Conservation (phyloP, 2,797 vertebrate species). For the Pantherophis vulpinus region DNA sequence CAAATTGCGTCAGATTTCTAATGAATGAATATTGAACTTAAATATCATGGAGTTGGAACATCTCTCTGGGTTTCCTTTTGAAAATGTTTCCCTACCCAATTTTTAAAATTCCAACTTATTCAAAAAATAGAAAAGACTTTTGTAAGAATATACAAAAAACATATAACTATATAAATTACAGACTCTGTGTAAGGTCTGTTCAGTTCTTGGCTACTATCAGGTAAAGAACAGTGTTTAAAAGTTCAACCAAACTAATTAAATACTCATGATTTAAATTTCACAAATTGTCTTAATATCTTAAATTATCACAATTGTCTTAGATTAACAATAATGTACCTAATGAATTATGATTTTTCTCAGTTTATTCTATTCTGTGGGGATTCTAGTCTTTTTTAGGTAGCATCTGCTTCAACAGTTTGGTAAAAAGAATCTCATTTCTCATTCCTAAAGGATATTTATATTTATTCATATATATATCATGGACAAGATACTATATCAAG, state of each 20-base stretch:
- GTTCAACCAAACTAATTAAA: too few relatives aligned
- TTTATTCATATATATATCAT: not conserved
- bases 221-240: not conserved
- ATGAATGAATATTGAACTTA: not conserved
- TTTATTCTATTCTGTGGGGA: not conserved
- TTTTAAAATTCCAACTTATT: too few relatives aligned
- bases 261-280: too few relatives aligned
- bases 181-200: too few relatives aligned
- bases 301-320: not conserved
- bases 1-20: not conserved
- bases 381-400: not conserved
- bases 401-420: not conserved
- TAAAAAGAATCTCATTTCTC: not conserved
- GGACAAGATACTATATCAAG: too few relatives aligned
- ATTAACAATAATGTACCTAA: not conserved
- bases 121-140: too few relatives aligned
- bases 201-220: not conserved
- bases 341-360: not conserved
- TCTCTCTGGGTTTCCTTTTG: too few relatives aligned
- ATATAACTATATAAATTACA: too few relatives aligned
- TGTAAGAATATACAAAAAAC: too few relatives aligned
- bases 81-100: too few relatives aligned
- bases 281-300: not conserved
- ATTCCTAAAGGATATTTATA: not conserved
- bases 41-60: too few relatives aligned